Evolutionary conservation across 2,797 vertebrate genomes (phyloP), one percentile per base, ranked within the genome.

Genomic region (Lindbergichthys nudifrons): DNA sequence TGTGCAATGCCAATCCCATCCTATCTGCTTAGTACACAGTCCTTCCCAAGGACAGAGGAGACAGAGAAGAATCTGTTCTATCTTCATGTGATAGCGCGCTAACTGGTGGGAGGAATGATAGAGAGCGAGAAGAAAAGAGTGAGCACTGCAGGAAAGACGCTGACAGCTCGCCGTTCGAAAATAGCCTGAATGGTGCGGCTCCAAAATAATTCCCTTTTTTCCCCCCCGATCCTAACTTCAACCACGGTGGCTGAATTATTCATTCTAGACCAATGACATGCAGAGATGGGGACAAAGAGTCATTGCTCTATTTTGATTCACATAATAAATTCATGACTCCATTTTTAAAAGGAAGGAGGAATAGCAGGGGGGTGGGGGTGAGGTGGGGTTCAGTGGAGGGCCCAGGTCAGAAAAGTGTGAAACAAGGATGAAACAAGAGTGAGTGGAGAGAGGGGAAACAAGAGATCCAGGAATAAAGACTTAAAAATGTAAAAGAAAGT

Each of bases 321-420:
- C 87, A 93, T 92, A 85, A 94, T 92, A 89, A 92, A 92, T 92
- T 92, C 79, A 93, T 93, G 90, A 89, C 80, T 88, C 52, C 4
- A 59, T 87, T 75, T 90, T 89, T 75, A 84, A 89, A 85, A 77
- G 65, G 73, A 76, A 77, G 62, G 75, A 77, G 61, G 58, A 67
- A 50, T n/a, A 71, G 70, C 64, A 0, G 1, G 46, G 47, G 64
- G 73, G 51, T 30, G 21, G 48, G n/a, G 13, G 21, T 39, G 52
- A 39, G 26, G 26, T 1, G 26, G 32, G 32, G 32, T 36, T 36
- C 36, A 50, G 65, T 41, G 0, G 45, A 47, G 41, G 75, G 74
- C 56, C 54, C 13, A 42, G 78, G 66, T 80, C 75, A 80, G 65
- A 26, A 65, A 61, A 59, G 61, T 62, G 63, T 70, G 73, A 82